Evolutionary conservation across 2,797 vertebrate genomes (phyloP).

Genomic region (Miichthys miiuy): DNA sequence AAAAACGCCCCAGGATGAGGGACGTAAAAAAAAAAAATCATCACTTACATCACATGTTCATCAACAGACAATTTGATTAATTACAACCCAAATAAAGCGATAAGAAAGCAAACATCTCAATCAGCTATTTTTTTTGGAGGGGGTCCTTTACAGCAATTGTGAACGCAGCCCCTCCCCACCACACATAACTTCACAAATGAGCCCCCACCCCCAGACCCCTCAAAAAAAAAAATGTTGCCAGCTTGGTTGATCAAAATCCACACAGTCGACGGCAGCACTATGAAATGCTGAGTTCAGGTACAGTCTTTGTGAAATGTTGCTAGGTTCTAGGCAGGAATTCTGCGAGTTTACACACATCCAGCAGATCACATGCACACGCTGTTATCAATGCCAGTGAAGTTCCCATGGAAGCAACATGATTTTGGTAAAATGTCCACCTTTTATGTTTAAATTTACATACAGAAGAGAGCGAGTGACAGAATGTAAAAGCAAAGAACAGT

Average conservation of each 20-base stretch:
- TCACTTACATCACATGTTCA: constrained; percentile 65
- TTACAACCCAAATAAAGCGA: constrained; percentile 73
- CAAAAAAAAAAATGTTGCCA: constrained; percentile 17
- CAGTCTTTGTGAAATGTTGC: constrained; percentile 68
- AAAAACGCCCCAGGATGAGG: constrained; percentile 24
- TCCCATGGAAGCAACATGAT: constrained; percentile 77
- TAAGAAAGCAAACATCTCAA: constrained; percentile 70
- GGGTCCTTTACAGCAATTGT: constrained; percentile 55
- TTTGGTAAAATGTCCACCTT: constrained; percentile 64
- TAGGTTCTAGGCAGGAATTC: constrained; percentile 55
- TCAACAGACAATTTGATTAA: constrained; percentile 69
- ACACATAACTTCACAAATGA: constrained; percentile 42
- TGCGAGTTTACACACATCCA: constrained; percentile 60
- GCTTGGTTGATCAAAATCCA: constrained; percentile 55
- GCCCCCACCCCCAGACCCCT: not conserved
- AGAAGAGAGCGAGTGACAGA: constrained; percentile 60
- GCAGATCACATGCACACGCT: constrained; percentile 78
- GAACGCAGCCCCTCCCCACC: constrained; percentile 31
- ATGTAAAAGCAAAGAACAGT: constrained; percentile 60
- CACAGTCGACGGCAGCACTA: constrained; percentile 49
- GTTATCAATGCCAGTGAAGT: constrained; percentile 66
- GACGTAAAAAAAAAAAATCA: constrained; percentile 62
- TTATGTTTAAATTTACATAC: constrained; percentile 72
- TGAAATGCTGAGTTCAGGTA: constrained; percentile 46
- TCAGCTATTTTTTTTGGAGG: constrained; percentile 36